Evolutionary conservation across 2,113 vertebrate species (phyloP).

Genomic region (Leucopsar rothschildi): DNA sequence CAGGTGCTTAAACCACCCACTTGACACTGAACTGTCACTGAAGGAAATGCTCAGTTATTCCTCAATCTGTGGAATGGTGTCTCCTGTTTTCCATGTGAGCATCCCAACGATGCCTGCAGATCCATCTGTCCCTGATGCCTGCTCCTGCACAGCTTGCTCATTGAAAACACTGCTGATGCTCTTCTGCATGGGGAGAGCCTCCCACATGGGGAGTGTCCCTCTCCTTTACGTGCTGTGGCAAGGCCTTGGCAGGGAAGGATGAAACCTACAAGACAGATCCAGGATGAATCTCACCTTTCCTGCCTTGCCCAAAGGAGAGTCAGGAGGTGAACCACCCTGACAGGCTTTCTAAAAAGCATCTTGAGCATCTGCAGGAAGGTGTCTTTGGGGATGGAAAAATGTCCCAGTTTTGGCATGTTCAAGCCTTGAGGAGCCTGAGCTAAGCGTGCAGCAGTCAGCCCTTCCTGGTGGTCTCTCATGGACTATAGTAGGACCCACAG

Average conservation of each 20-base stretch:
- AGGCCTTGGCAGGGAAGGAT: not conserved
- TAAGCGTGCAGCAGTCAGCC: not conserved
- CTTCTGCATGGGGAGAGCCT: not conserved
- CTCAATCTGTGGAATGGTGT: accelerated
- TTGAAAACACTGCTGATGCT: not conserved
- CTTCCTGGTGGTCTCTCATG: not conserved
- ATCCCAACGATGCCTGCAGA: not conserved
- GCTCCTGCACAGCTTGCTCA: not conserved
- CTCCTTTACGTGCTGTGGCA: not conserved
- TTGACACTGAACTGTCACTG: not conserved
- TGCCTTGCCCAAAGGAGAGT: not conserved
- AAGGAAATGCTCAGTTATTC: not conserved
- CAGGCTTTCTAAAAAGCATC: not conserved
- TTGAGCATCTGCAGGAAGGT: not conserved
- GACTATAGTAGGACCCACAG: no score
- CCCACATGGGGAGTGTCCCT: not conserved
- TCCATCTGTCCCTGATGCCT: not conserved
- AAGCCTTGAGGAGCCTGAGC: not conserved
- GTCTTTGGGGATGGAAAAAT: not conserved
- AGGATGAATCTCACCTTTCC: not conserved
- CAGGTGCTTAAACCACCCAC: not conserved
- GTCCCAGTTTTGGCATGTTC: not conserved
- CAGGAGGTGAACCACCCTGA: not conserved
- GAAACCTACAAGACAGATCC: not conserved
- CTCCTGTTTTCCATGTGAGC: not conserved